These are phyloP conservation scores for Archocentrus centrarchus DNA, from an alignment of 2,113 vertebrate genomes.

Conservation along the genomic window DNA sequence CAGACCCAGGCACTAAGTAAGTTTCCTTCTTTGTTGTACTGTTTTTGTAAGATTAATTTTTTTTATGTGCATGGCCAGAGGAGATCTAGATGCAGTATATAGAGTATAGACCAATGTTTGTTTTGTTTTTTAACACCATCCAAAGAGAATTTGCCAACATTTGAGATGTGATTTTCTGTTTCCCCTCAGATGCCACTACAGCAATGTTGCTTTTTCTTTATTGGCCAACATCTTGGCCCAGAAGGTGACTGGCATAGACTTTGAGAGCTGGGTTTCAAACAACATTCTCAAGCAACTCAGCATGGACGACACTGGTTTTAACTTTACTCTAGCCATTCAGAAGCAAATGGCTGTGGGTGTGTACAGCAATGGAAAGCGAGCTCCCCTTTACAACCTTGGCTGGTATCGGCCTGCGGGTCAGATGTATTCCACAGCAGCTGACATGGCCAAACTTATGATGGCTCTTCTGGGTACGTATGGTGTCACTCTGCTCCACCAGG, in stretches of 20 bases:
- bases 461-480: constrained; percentile 83
- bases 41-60: neutral
- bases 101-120: neutral
- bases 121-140: neutral
- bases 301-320: constrained; percentile 91
- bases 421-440: constrained; percentile 91
- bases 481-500: constrained; percentile 78
- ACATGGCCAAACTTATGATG: constrained; percentile 90
- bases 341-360: constrained; percentile 87
- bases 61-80: neutral
- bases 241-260: constrained; percentile 80
- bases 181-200: constrained; percentile 90
- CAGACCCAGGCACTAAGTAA: constrained; percentile 91
- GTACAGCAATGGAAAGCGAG: constrained; percentile 82
- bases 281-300: constrained; percentile 86
- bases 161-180: neutral
- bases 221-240: constrained; percentile 87
- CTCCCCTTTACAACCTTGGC: constrained; percentile 90
- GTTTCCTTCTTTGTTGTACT: constrained; percentile 17
- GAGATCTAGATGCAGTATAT: neutral
- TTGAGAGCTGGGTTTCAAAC: constrained; percentile 87
- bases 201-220: constrained; percentile 92
- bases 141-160: neutral
- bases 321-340: constrained; percentile 77
- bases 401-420: constrained; percentile 94